A percentile compares a stretch with the other conserved stretches of the same genome.
Evolutionary conservation across 1,140 invertebrate genomes (phyloP).

Genomic region (Drosophila sp.): DNA sequence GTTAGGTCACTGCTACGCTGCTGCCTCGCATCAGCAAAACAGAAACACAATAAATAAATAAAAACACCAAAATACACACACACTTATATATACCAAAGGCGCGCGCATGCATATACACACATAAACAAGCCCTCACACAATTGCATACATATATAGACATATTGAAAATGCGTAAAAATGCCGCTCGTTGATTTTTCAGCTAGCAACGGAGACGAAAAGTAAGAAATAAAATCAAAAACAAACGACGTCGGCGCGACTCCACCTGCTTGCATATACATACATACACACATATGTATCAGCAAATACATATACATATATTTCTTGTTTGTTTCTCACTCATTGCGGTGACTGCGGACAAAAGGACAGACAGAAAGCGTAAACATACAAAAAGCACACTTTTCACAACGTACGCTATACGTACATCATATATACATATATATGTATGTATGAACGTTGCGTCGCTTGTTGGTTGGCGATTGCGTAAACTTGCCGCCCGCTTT

Average conservation of each 20-base stretch:
- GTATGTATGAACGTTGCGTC: conserved; percentile 36
- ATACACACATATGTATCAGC: conserved; percentile 32
- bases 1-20: conserved; percentile 68
- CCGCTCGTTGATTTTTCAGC: conserved; percentile 81
- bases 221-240: conserved; percentile 49
- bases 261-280: conserved; percentile 64
- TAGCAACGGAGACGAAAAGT: conserved; percentile 61
- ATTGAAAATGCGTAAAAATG: conserved; percentile 82
- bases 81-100: conserved; percentile 19
- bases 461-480: conserved; percentile 69
- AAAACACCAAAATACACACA: conserved; percentile 75
- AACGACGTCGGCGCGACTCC: conserved; percentile 68
- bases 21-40: conserved; percentile 67
- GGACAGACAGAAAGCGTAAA: conserved; percentile 64
- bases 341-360: conserved; percentile 48
- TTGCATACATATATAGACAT: conserved; percentile 43
- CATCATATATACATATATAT: conserved; percentile 31
- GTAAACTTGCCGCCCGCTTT: conserved; percentile 82
- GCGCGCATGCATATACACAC: conserved; percentile 32
- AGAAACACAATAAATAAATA: conserved; percentile 82
- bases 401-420: conserved; percentile 56
- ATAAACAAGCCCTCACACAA: conserved; percentile 46
- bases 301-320: conserved; percentile 33
- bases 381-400: conserved; percentile 79
- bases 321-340: conserved; percentile 74